A percentile compares a stretch with the other conserved stretches of the same genome.
Conservation (phyloP, 2,888 invertebrate species). For the Phaedon cochleariae region DNA sequence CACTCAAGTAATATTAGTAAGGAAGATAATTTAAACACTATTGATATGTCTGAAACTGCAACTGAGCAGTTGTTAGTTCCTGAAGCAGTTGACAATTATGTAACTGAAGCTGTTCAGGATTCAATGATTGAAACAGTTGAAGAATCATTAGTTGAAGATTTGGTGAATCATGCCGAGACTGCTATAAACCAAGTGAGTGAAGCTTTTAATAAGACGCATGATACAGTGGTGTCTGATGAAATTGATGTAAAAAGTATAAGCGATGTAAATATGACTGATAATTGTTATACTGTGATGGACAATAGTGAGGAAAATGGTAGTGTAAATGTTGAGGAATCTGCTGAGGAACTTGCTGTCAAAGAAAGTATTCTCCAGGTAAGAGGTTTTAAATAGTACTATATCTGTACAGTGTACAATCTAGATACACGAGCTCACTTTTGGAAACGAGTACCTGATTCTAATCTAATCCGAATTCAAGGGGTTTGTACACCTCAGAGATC, state of each 20-base stretch:
- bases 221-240: not conserved
- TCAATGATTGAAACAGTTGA: not conserved
- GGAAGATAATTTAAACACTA: not conserved
- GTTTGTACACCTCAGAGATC: no score
- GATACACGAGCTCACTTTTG: no score
- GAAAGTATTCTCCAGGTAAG: constrained; percentile 71
- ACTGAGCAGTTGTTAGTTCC: not conserved
- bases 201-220: not conserved
- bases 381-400: no score
- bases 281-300: constrained; percentile 26
- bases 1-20: no score
- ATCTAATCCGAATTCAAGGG: no score
- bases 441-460: no score
- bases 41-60: not conserved
- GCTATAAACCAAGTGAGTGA: constrained; percentile 13
- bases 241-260: constrained; percentile 8
- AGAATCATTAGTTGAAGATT: not conserved
- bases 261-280: constrained; percentile 29
- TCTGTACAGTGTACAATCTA: no score
- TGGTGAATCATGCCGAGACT: not conserved
- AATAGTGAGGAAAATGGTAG: constrained; percentile 23
- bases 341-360: constrained; percentile 62
- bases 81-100: not conserved
- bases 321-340: constrained; percentile 40
- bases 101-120: not conserved